Conservation (phyloP, 2,113 vertebrate genomes). For the chimpanzee (Pan troglodytes) region NHGRI_mPanTro3-v2.1_pri NC_072401.2:54644501-54645000, state of each 20-base stretch:
- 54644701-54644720: background rate
- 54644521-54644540: background rate
- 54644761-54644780: background rate
- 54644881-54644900: conserved; percentile 10
- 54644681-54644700: background rate
- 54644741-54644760: background rate
- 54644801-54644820: background rate
- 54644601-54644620: background rate
- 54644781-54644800: background rate
- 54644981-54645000: background rate
- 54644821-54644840: background rate
- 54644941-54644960: background rate
- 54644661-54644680: background rate
- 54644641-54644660: background rate
- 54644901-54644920: background rate
- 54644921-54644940: background rate
- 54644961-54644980: background rate
- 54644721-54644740: background rate
- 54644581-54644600: background rate
- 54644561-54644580: background rate
- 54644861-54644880: background rate
- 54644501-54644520: background rate
- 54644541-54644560: background rate
- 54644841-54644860: background rate
- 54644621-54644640: background rate